A percentile compares a stretch with the other conserved stretches of the same genome.
Evolutionary conservation across 2,797 vertebrate genomes (phyloP).

Genomic region (Poliocrania exsul): DNA sequence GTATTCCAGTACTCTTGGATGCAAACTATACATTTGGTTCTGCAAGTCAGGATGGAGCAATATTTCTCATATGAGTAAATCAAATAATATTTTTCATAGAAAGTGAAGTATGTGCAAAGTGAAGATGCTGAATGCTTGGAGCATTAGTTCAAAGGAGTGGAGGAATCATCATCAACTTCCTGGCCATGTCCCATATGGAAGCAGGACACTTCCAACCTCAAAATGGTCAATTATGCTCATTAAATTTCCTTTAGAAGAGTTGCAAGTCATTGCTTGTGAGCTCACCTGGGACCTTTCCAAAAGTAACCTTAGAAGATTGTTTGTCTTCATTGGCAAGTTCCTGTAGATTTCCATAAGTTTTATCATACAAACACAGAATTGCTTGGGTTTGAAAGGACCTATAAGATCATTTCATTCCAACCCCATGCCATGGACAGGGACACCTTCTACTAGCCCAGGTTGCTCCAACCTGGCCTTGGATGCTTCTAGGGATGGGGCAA

Average conservation of each 20-base stretch:
- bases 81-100: neutral
- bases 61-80: neutral
- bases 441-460: rapidly evolving
- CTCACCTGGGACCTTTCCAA: neutral
- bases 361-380: neutral
- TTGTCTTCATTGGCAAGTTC: neutral
- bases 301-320: neutral
- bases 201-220: neutral
- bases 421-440: rapidly evolving
- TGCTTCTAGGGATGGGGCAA: neutral
- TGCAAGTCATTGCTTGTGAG: neutral
- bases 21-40: neutral
- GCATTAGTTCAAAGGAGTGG: neutral
- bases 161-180: neutral
- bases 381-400: neutral
- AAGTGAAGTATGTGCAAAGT: neutral
- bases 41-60: neutral
- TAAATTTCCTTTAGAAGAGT: neutral
- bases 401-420: rapidly evolving
- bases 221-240: neutral
- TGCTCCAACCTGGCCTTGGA: rapidly evolving
- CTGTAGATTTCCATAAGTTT: neutral
- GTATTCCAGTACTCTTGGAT: neutral
- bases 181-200: neutral
- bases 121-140: neutral